Percentiles rank a stretch among this genome's conserved stretches.
Conservation (phyloP, 2,888 invertebrate species). For the Drosophila robusta region DNA sequence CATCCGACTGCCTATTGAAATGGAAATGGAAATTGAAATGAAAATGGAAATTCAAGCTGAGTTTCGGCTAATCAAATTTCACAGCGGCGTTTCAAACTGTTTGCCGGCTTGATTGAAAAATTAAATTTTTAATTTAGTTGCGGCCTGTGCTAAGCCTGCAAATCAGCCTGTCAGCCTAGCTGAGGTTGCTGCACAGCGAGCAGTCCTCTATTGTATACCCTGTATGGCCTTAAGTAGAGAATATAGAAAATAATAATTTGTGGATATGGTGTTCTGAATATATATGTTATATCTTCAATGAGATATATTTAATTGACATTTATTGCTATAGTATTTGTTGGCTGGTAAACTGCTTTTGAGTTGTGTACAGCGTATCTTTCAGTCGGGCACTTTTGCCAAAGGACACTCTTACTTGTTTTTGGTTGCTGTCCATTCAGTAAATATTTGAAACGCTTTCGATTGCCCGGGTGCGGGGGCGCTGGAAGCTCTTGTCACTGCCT, state of each 20-base stretch:
- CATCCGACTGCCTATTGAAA: slow-evolving; percentile 4
- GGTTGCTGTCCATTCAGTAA: slow-evolving; percentile 46
- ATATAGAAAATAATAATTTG: no score
- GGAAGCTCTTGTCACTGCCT: slow-evolving; percentile 38
- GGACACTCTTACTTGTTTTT: neutral
- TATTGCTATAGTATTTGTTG: neutral
- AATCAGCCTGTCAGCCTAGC: neutral
- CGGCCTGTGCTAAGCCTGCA: slow-evolving; percentile 19
- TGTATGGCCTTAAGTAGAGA: neutral
- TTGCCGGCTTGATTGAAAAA: slow-evolving; percentile 72
- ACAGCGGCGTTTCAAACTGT: slow-evolving; percentile 44
- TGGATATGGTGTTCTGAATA: no score
- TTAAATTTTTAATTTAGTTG: slow-evolving; percentile 74
- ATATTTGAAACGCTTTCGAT: slow-evolving; percentile 53
- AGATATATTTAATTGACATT: no score
- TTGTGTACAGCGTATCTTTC: neutral
- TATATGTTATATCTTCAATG: neutral
- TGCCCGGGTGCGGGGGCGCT: neutral
- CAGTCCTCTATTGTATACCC: neutral
- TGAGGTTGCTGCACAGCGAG: neutral
- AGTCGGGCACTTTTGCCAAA: neutral
- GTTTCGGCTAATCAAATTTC: slow-evolving; percentile 50
- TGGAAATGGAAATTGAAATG: slow-evolving; percentile 16
- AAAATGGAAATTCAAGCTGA: slow-evolving; percentile 28
- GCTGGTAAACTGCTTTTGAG: neutral